Base-by-base conservation (phyloP, 2,797 vertebrate genomes). In the Momotus momota region DNA sequence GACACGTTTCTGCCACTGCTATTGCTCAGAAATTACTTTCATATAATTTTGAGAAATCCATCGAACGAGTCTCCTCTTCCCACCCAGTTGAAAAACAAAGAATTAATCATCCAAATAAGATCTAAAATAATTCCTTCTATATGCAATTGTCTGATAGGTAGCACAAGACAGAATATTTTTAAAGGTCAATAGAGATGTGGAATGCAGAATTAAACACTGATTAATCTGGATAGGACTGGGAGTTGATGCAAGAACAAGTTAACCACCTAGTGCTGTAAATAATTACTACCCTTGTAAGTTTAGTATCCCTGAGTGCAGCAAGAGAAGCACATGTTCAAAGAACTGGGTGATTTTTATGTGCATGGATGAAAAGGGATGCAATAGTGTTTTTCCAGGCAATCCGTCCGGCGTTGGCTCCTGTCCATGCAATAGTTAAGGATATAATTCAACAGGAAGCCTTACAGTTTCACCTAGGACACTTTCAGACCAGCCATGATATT, bases 161-260 rank as follows among this genome's bases (percentile, higher is more conserved):
- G 54, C n/a, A 81, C 35, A 35, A 35, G 35, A 94, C 82, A 82
- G 72, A 60, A 20, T 46, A 72, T 83, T 95, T 95, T 72, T 65
- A 90, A 88, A 93, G 82, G 66, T 94, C 86, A 94, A 3, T 20
- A 86, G 85, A 93, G 75, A 86, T 27, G 48, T 70, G 87, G 94
- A 96, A 96, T 95, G 96, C 48, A 91, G 58, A 90, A 90, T 86
- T 72, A 83, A 93, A 62, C 72, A 70, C 87, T n/a, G 85, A 96
- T 88, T 84, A 86, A 52, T 84, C 72, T 72, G 51, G 43, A 41
- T 84, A 93, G 57, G 31, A 72, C 35, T 62, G n/a, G 49, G 69
- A 58, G 40, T 41, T 70, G 58, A 65, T 88, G 52, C 6, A 78
- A 74, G 33, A 62, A 12, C 40, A 79, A 48, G n/a, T 72, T 91